phyloP scores from a whole-genome alignment of 2,113 vertebrate species.

The Peromyscus polionotus region DNA sequence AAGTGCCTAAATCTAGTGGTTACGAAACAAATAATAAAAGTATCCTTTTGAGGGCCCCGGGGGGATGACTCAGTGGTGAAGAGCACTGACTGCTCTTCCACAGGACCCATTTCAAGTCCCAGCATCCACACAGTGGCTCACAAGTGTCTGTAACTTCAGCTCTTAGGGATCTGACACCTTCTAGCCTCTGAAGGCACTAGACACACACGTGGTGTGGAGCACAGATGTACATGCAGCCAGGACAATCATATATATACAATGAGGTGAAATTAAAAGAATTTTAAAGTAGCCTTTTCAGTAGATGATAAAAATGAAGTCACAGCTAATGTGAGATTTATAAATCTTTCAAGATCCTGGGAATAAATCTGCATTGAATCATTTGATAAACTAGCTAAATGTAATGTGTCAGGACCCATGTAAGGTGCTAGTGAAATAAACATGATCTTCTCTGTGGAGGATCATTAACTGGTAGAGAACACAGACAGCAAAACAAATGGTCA shows the following conservation, averaged over 20 bases:
- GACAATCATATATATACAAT: background rate
- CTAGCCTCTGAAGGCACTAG: background rate
- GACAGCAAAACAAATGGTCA: background rate
- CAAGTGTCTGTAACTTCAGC: too few relatives aligned
- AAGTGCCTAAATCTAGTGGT: background rate
- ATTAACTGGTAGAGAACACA: background rate
- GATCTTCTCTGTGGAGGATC: background rate
- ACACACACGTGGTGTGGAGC: background rate
- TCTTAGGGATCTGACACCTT: background rate
- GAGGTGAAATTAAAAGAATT: background rate
- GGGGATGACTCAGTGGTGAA: background rate
- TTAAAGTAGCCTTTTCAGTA: background rate
- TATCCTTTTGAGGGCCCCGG: background rate
- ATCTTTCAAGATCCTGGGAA: background rate
- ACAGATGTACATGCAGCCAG: background rate
- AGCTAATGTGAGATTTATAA: background rate
- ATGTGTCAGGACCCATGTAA: background rate
- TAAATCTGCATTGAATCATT: constrained; percentile 11
- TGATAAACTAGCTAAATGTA: background rate
- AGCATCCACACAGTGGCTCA: background rate
- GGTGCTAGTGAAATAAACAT: background rate
- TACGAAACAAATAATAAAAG: background rate
- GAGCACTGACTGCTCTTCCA: background rate
- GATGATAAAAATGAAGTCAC: background rate
- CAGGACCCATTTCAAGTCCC: background rate